phyloP scores from a whole-genome alignment of 2,797 vertebrate species.

The Artibeus lituratus region DNA sequence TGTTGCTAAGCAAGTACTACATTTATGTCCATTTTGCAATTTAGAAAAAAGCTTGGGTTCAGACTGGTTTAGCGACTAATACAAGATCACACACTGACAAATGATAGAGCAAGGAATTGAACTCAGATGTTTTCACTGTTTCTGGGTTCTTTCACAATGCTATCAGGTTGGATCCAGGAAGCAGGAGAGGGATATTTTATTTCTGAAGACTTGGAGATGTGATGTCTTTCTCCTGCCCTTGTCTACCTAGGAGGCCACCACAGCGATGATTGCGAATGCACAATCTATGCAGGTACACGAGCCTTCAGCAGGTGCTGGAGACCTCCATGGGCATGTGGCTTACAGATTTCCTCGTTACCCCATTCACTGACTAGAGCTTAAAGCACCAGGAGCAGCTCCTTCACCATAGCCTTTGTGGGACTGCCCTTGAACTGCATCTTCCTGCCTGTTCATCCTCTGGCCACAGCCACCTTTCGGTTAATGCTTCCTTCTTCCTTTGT shows the following conservation, averaged over 20 bases:
- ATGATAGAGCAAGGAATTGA: background rate
- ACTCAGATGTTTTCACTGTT: background rate
- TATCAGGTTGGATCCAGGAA: background rate
- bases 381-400: background rate
- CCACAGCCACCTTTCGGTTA: background rate
- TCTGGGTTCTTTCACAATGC: background rate
- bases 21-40: background rate
- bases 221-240: background rate
- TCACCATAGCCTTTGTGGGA: background rate
- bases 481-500: background rate
- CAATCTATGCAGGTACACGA: background rate
- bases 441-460: background rate
- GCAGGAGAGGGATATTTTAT: background rate
- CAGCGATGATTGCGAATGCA: background rate
- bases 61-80: background rate
- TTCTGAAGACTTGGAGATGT: background rate
- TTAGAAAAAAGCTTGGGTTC: background rate
- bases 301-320: background rate
- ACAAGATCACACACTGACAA: background rate
- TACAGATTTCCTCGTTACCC: background rate
- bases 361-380: background rate
- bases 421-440: background rate
- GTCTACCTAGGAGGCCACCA: background rate
- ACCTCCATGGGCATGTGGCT: background rate
- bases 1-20: background rate